Conservation (phyloP, 2,113 vertebrate genomes). For the Greenwoodochromis staneri region DNA sequence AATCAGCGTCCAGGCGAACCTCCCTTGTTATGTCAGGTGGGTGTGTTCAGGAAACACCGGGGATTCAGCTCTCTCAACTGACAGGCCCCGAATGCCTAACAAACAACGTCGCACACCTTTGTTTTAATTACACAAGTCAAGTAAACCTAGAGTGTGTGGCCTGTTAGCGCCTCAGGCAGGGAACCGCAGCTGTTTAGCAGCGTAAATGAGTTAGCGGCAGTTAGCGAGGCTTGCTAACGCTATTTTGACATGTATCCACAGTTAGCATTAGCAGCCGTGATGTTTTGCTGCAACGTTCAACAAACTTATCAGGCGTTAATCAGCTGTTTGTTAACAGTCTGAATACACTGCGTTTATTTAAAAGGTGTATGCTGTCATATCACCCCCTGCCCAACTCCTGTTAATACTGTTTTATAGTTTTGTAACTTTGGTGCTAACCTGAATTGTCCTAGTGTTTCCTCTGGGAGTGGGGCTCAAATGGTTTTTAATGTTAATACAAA, state of each 20-base stretch:
- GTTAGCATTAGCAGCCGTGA: constrained; percentile 40
- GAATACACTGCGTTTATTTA: neutral
- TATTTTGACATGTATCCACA: constrained; percentile 18
- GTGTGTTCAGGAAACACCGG: constrained; percentile 56
- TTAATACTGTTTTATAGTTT: neutral
- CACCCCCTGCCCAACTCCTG: neutral
- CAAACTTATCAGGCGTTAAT: neutral
- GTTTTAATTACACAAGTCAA: neutral
- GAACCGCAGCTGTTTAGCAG: neutral
- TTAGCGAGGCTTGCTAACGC: neutral
- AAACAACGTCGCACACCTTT: neutral
- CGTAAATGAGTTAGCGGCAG: neutral
- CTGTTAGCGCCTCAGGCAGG: neutral
- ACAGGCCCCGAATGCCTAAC: constrained; percentile 2
- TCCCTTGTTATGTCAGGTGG: neutral
- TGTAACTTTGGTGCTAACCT: constrained; percentile 16
- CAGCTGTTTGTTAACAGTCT: neutral
- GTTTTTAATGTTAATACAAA: neutral
- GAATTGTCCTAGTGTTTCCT: neutral
- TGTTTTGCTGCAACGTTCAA: neutral
- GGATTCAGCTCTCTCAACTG: neutral
- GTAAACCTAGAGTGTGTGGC: neutral
- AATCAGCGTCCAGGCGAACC: neutral
- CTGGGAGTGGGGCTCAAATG: neutral
- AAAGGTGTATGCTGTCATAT: neutral